Base-by-base conservation (phyloP, 2,113 vertebrate genomes). In the Apeltes quadracus region DNA sequence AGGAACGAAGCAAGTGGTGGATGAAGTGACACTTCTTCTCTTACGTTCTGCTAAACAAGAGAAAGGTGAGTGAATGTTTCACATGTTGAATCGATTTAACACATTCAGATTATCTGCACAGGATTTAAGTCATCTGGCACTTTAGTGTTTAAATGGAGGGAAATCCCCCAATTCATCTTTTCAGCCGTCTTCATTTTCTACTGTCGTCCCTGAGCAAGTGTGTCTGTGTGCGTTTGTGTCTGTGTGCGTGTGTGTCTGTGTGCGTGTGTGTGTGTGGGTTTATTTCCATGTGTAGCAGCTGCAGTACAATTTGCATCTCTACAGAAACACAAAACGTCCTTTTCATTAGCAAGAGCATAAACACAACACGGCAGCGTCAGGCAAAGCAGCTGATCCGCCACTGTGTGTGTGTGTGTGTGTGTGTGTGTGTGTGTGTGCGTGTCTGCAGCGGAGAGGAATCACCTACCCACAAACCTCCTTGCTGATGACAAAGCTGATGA, bases 351-450 rank as follows among this genome's bases (percentile, higher is more conserved):
- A 1, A 69, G 64, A 72, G 25, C 22, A 73, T 41, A 69, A 75
- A 70, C 72, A 34, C 34, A 72, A 39, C 25, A 1, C 55, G 69
- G 48, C 72, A 22, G 59, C 34, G 1, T 64, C 59, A 85, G 63
- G 81, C 72, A 90, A 83, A 88, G 87, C 79, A 87, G 77, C 62
- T 86, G 87, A 86, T 81, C 72, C 13, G 13, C 14, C 4, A 39
- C 20, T 27, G 5, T 56, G 27, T 62, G 29, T 63, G 43, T 57
- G 34, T 43, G 25, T 50, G 67, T 41, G 22, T 38, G 51, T 23
- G n/a, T 43, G 11, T 34, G 68, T 16, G 2, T 48, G 54, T 22
- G 55, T 61, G 61, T 64, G 41, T 54, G 55, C 7, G 53, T n/a
- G 22, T 11, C 55, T n/a, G 36, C 18, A 12, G 57, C 41, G 13